Base-by-base conservation (phyloP, 2,113 vertebrate species). In the Hemichromis elongatus region DNA sequence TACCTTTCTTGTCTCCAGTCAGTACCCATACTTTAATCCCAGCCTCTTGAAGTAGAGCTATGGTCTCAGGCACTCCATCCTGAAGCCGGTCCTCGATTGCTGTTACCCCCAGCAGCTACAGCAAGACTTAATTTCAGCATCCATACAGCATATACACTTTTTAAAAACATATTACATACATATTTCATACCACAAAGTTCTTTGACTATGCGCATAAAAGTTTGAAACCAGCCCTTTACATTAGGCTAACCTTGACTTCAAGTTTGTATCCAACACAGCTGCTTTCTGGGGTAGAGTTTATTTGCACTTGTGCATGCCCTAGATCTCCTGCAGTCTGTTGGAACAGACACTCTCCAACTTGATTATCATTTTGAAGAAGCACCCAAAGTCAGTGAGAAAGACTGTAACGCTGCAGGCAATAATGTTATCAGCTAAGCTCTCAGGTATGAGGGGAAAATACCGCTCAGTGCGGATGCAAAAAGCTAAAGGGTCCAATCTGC, bases 1-100 rank as follows among this genome's bases (percentile, higher is more conserved):
- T 92, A 99, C 98, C 98, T 97, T 96, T 97, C 93, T 99, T 99
- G 94, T 99, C 99, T 89, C 99, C 98, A 0, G 98, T 99, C 61
- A 99, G 95, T 56, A 99, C 96, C 98, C 99, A 99, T 24, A 99
- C 95, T 94, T 98, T 98, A 54, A 99, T 92, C 45, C 97, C 97
- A 19, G 96, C 97, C 77, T 96, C 90, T 91, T 96, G 96, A 77
- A 99, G 96, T n/a, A 96, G 90, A 42, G 95, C 87, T 89, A 99
- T 99, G 53, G 98, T 99, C 85, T 99, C 97, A 0, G 96, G 97
- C 42, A 98, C 98, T 0, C 96, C 95, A 0, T 98, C 96, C 80
- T 99, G 99, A 19, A 99, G 94, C 47, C 93, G 97, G 92, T 99
- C 99, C 92, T 99, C 98, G 0, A 99, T 98, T 77, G 97, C 98